Evolutionary conservation across 23 tunicate species (phyloP).

Genomic region (Halocynthia roretzi): DNA sequence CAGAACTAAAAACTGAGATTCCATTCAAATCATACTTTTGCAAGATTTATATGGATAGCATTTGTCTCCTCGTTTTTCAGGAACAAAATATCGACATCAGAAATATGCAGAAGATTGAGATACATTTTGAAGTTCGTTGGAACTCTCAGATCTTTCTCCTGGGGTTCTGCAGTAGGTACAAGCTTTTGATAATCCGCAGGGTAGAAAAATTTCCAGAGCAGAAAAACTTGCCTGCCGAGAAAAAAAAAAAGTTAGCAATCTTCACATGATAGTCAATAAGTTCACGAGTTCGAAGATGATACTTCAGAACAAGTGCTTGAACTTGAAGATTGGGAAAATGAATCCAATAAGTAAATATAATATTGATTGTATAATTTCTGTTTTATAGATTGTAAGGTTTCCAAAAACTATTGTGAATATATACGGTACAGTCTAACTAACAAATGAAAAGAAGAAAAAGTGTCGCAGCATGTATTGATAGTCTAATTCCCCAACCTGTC

Average conservation of each 20-base stretch:
- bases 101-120: constrained; percentile 28
- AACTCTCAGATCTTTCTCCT: constrained; percentile 39
- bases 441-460: too few relatives aligned
- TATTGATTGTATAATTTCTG: too few relatives aligned
- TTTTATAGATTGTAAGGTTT: too few relatives aligned
- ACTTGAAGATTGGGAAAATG: too few relatives aligned
- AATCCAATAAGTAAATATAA: too few relatives aligned
- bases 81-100: constrained; percentile 68
- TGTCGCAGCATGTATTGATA: too few relatives aligned
- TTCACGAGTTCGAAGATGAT: too few relatives aligned
- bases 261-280: too few relatives aligned
- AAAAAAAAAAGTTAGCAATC: background rate
- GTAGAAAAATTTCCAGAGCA: constrained; percentile 73
- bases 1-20: background rate
- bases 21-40: constrained; percentile 35
- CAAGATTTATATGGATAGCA: constrained; percentile 45
- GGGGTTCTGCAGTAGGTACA: constrained; percentile 23
- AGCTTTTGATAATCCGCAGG: constrained; percentile 55
- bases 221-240: constrained; percentile 61
- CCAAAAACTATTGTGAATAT: too few relatives aligned
- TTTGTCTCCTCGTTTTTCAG: constrained; percentile 26
- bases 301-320: too few relatives aligned
- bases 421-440: too few relatives aligned
- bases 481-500: too few relatives aligned
- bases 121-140: constrained; percentile 33